Base-by-base conservation (phyloP, 2,797 vertebrate species). In the Cetoscarus ocellatus region DNA sequence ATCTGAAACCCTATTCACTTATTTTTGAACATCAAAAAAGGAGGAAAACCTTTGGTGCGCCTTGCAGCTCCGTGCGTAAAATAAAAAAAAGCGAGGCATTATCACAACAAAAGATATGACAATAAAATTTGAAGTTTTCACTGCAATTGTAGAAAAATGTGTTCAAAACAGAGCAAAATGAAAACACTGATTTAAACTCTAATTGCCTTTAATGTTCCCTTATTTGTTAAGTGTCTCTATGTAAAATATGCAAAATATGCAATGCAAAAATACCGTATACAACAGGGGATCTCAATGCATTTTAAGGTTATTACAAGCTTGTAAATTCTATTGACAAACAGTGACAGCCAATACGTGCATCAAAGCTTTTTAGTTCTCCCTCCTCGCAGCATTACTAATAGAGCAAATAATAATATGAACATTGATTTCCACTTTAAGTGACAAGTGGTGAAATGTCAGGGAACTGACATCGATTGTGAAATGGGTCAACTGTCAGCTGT, bases 401-500 rank as follows among this genome's bases (percentile, higher is more conserved):
- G 59, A 81, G 75, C 79, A 79, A 88, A 91, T 83, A 80, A 86
- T 81, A 87, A 81, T 83, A 70, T 70, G 79, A 84, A 79, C 81
- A 86, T 68, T 84, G 87, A 89, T 91, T 91, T 89, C 86, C 83
- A 82, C 84, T 81, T 84, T 77, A 84, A 82, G 60, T 88, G 88
- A 90, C 88, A 92, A 85, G 86, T 88, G 89, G 80, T 86, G 90
- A 91, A 82, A 85, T 86, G 88, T 89, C 88, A 80, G 83, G 92
- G 85, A 95, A 95, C 95, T 96, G 95, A 95, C 95, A 95, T 93
- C 95, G 95, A 96, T 96, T 94, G 94, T 86, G 92, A 93, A 93
- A 94, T 94, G 96, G 92, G 95, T 96, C 95, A 96, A 88, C 96
- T 96, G 97, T 97, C 96, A 97, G 94, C 90, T 88, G 75, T 92